Evolutionary conservation across 1,140 invertebrate species (phyloP).

Genomic region (Neodiprion virginianus): DNA sequence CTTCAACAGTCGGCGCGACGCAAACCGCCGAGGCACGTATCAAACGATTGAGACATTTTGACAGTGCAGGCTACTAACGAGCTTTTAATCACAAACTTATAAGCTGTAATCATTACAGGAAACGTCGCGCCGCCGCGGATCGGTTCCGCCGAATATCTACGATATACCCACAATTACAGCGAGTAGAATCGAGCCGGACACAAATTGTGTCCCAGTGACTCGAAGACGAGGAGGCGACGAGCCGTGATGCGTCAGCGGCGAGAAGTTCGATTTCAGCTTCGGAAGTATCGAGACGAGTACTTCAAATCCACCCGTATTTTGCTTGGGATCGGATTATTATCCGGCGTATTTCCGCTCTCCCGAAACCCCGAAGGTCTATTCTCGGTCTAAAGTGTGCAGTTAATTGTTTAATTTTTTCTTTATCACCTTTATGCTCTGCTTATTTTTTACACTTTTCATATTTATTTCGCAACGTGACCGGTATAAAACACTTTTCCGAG

Average conservation of each 20-base stretch:
- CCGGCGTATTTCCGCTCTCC: background rate
- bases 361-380: background rate
- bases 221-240: background rate
- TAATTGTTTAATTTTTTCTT: too few species aligned
- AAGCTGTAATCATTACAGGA: too few species aligned
- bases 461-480: too few species aligned
- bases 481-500: too few species aligned
- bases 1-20: too few species aligned
- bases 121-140: too few species aligned
- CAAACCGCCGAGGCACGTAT: background rate
- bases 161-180: background rate
- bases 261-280: too few species aligned
- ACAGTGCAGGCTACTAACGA: background rate
- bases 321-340: background rate
- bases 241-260: background rate
- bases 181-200: background rate
- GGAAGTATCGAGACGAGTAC: background rate
- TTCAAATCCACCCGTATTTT: background rate
- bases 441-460: too few species aligned
- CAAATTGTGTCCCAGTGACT: background rate
- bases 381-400: too few species aligned
- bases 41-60: slow-evolving; percentile 3
- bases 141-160: too few species aligned
- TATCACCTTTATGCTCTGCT: too few species aligned
- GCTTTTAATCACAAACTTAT: background rate